Conservation (phyloP, 2,888 invertebrate genomes). For the Dolichopus griseipennis region DNA sequence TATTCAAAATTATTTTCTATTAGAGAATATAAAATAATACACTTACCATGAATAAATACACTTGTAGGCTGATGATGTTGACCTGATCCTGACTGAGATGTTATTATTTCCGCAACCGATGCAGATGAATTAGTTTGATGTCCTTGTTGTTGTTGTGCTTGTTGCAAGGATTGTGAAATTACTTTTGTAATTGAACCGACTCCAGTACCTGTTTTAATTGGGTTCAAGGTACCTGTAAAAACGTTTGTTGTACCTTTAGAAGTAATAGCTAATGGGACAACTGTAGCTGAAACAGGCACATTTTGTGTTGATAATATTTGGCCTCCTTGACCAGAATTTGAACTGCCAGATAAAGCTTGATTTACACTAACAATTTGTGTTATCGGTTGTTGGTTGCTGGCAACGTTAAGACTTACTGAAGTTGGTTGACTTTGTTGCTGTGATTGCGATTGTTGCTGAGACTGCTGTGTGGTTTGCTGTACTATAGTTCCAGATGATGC, state of each 20-base stretch:
- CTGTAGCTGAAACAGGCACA: constrained; percentile 34
- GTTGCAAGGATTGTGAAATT: constrained; percentile 31
- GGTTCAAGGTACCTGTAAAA: constrained; percentile 38
- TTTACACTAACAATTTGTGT: constrained; percentile 34
- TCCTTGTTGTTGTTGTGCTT: constrained; percentile 18
- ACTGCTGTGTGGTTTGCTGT: constrained; percentile 19
- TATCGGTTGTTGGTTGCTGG: constrained; percentile 22
- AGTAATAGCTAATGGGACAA: constrained; percentile 36
- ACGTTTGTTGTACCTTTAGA: constrained; percentile 33
- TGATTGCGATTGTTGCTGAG: constrained; percentile 19
- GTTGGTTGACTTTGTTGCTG: constrained; percentile 19
- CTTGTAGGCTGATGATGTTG: constrained; percentile 25
- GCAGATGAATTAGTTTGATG: constrained; percentile 19
- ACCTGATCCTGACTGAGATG: constrained; percentile 17
- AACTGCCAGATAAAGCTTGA: constrained; percentile 24
- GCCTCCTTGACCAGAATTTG: not conserved
- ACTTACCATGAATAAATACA: constrained; percentile 31
- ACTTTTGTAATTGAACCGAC: constrained; percentile 25
- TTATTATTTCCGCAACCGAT: constrained; percentile 21
- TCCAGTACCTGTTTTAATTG: constrained; percentile 30
- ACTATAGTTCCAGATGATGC: constrained; percentile 16
- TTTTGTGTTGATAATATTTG: constrained; percentile 29
- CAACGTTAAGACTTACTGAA: constrained; percentile 22
- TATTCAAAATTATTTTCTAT: constrained; percentile 18
- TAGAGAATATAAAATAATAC: constrained; percentile 23